phyloP scores from a whole-genome alignment of 1,140 invertebrate genomes.

The Dendroctonus valens region DNA sequence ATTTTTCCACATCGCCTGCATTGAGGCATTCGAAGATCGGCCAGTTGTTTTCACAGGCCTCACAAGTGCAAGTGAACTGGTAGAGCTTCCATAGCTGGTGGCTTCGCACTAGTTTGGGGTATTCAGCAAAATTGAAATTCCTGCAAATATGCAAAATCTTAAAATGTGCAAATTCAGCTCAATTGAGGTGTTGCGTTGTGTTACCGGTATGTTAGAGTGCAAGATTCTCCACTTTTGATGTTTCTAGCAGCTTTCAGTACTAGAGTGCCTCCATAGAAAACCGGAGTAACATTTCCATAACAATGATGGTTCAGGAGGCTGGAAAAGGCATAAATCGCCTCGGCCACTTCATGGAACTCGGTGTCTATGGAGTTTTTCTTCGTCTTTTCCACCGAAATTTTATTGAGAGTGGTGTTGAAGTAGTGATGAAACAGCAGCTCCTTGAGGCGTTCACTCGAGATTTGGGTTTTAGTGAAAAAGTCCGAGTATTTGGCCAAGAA shows the following conservation, averaged over 20 bases:
- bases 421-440: slow-evolving; percentile 28
- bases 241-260: slow-evolving; percentile 19
- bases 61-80: slow-evolving; percentile 79
- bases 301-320: slow-evolving; percentile 27
- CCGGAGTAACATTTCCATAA: slow-evolving; percentile 19
- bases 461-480: slow-evolving; percentile 14
- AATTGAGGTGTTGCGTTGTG: no score
- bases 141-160: not conserved
- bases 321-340: slow-evolving; percentile 23
- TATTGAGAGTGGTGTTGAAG: slow-evolving; percentile 23
- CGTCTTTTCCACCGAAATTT: slow-evolving; percentile 20
- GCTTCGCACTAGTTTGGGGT: slow-evolving; percentile 22
- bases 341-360: slow-evolving; percentile 27
- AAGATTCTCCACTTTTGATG: slow-evolving; percentile 25
- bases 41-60: slow-evolving; percentile 75
- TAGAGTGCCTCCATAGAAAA: slow-evolving; percentile 15
- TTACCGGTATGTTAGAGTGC: slow-evolving; percentile 22
- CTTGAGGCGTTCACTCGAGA: slow-evolving; percentile 21
- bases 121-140: slow-evolving; percentile 32
- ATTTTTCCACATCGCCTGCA: slow-evolving; percentile 19
- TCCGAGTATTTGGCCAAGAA: slow-evolving; percentile 29
- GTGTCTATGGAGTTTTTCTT: slow-evolving; percentile 27
- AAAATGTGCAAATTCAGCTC: no score
- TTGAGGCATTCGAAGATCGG: slow-evolving; percentile 59
- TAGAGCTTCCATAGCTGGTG: slow-evolving; percentile 64